Base-by-base conservation (phyloP, 2,888 invertebrate species). In the Scaptomyza parva region DNA sequence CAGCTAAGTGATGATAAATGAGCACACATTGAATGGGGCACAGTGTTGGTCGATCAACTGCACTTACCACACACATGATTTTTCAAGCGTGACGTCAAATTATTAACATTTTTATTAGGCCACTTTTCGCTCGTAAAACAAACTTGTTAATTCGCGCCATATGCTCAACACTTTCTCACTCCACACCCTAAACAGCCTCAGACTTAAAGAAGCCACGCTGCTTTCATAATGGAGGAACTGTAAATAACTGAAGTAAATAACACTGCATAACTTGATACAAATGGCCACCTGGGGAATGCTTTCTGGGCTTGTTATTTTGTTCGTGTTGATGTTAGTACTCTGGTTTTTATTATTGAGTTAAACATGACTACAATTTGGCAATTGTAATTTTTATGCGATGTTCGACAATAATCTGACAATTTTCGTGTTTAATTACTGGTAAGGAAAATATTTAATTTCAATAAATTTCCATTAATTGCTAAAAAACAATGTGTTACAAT, bases 101-200 rank as follows among this genome's bases (percentile, higher is more conserved):
- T 79, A 83, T 83, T 81, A 86, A 76, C 76, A 76, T 70, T 83
- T 86, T 86, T 79, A 86, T 86, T 76, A 62, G 80, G 41, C 63
- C 47, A 64, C 60, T 76, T 64, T 71, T 65, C 53, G 66, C 61
- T 57, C 63, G 60, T 82, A 69, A 80, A 73, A 65, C 54, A 76
- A 65, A 76, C 73, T 83, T 80, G 84, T 86, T 81, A 79, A 83
- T 83, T 83, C 67, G 57, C 70, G 45, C 55, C 86, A 86, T 70
- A 69, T 72, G 86, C 62, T 48, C 35, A 39, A 20, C 52, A 51
- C 39, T 22, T 35, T 5, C 28, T 28, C 11, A 8, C 17, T 3
- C 24, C 3, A 8, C 17, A 6, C 24, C 3, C 2, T 8, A 1
- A 50, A 26, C 39, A 52, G 33, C 33, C 2, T 6, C 8, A 20